Percentiles rank a stretch among this genome's conserved stretches.
phyloP scores from a whole-genome alignment of 2,113 vertebrate genomes.

The Rhineura floridana region DNA sequence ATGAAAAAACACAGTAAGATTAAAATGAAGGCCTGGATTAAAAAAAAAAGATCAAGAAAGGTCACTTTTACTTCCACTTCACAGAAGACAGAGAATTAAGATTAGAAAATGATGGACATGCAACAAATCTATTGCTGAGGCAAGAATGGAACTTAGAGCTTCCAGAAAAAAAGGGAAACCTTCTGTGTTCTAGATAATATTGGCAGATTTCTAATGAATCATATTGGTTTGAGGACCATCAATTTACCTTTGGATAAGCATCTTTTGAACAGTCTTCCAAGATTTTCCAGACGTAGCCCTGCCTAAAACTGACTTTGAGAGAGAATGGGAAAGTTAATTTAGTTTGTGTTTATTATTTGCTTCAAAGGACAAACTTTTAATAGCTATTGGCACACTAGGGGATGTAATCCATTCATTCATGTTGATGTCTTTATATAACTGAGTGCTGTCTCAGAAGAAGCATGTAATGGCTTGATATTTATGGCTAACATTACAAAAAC shows the following conservation, averaged over 20 bases:
- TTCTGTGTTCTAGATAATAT: not conserved
- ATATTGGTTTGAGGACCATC: not conserved
- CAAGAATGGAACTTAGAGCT: not conserved
- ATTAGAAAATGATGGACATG: not conserved
- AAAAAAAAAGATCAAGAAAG: too few species aligned
- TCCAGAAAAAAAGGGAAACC: not conserved
- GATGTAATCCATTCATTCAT: not conserved
- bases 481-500: not conserved
- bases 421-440: not conserved
- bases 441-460: not conserved
- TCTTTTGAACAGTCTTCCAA: not conserved
- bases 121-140: not conserved
- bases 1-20: too few species aligned
- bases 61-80: not conserved
- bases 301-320: constrained; percentile 7
- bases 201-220: not conserved
- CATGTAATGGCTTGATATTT: not conserved
- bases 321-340: constrained; percentile 21
- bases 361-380: constrained; percentile 6
- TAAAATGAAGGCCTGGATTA: too few species aligned
- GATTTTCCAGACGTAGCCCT: not conserved
- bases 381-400: constrained; percentile 11
- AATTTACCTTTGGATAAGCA: not conserved
- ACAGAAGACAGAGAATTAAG: not conserved
- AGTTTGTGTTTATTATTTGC: constrained; percentile 4